A percentile compares a stretch with the other conserved stretches of the same genome.
phyloP scores from a whole-genome alignment of 1,140 invertebrate species.

The Arctopsyche grandis region DNA sequence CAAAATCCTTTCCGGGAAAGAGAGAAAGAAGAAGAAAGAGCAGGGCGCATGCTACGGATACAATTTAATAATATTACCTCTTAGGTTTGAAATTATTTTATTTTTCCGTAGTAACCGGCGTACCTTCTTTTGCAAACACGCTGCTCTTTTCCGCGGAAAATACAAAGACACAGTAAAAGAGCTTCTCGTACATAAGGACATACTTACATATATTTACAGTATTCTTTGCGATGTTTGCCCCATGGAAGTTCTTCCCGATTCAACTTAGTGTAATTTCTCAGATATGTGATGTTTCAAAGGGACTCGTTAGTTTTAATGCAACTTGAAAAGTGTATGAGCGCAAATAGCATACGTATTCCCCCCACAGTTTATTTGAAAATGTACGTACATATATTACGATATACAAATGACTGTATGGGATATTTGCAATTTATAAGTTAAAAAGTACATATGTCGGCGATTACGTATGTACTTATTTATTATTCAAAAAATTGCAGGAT shows the following conservation, averaged over 20 bases:
- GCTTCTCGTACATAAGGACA: neutral
- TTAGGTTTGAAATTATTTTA: slow-evolving; percentile 26
- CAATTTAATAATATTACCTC: slow-evolving; percentile 37
- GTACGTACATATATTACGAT: too few relatives aligned
- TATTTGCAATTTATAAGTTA: too few relatives aligned
- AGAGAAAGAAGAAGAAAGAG: neutral
- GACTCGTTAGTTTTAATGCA: slow-evolving; percentile 35
- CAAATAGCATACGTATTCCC: too few relatives aligned
- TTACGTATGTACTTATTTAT: too few relatives aligned
- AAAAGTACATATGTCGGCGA: neutral
- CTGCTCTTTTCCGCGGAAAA: neutral
- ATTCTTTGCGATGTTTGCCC: slow-evolving; percentile 38
- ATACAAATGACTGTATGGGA: too few relatives aligned
- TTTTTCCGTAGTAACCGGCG: neutral
- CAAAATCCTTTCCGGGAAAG: slow-evolving; percentile 16
- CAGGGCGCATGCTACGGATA: neutral
- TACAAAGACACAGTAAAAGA: neutral
- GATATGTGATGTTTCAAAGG: slow-evolving; percentile 40
- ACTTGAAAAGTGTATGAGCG: slow-evolving; percentile 21
- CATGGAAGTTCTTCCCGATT: slow-evolving; percentile 25
- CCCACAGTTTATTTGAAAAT: too few relatives aligned
- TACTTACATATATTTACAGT: neutral
- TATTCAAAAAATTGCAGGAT: too few relatives aligned
- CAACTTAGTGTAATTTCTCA: slow-evolving; percentile 38
- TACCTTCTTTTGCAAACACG: slow-evolving; percentile 29